These are phyloP conservation scores for Drosophila prosaltans DNA, from an alignment of 1,140 invertebrate species.

Conservation along the genomic window DNA sequence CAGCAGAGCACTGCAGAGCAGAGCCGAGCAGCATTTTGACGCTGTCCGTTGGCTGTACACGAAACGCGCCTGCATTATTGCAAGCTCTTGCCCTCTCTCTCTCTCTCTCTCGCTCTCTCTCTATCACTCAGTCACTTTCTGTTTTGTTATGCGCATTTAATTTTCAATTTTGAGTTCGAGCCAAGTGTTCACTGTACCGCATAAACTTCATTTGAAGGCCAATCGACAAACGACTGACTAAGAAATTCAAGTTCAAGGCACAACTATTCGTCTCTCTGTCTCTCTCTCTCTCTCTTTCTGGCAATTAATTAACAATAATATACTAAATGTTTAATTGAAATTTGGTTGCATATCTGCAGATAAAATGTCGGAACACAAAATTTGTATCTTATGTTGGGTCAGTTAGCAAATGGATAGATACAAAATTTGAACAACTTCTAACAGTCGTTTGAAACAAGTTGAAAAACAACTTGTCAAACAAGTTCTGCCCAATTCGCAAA, in stretches of 20 bases:
- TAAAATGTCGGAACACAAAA: conserved; percentile 28
- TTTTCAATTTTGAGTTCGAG: conserved; percentile 35
- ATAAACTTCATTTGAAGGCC: conserved; percentile 62
- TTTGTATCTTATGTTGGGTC: conserved; percentile 59
- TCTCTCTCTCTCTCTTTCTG: conserved; percentile 4
- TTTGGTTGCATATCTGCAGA: background rate
- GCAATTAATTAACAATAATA: conserved; percentile 49
- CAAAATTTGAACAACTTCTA: conserved; percentile 15
- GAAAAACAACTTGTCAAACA: conserved; percentile 66
- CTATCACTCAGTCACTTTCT: conserved; percentile 16
- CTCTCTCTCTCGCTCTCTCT: conserved; percentile 4
- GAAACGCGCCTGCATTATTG: conserved; percentile 40
- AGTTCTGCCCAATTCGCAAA: conserved; percentile 58
- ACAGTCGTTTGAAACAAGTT: conserved; percentile 35
- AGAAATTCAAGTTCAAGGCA: conserved; percentile 69
- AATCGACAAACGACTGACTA: conserved; percentile 17
- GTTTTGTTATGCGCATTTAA: conserved; percentile 57
- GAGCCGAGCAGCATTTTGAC: conserved; percentile 57
- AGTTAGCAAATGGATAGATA: conserved; percentile 32
- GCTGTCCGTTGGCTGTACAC: conserved; percentile 59
- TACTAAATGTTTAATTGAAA: conserved; percentile 19
- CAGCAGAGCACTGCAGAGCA: conserved; percentile 40
- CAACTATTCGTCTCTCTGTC: conserved; percentile 28
- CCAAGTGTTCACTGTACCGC: conserved; percentile 43
- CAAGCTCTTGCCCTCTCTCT: conserved; percentile 37